These are phyloP conservation scores for Eidolon dupreanum DNA, from an alignment of 2,797 vertebrate genomes.

Conservation along the genomic window DNA sequence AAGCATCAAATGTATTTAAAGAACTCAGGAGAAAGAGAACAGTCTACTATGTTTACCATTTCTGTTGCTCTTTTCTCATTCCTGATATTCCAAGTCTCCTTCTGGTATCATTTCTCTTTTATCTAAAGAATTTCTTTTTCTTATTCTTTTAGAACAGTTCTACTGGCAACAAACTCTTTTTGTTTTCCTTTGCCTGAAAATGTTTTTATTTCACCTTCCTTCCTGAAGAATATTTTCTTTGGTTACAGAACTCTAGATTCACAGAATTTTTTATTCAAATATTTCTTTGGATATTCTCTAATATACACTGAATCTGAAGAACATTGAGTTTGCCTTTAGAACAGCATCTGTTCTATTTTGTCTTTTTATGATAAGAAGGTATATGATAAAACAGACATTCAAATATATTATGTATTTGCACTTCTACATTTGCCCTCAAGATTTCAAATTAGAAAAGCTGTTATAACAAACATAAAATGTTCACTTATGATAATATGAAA, in stretches of 20 bases:
- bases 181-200: not conserved
- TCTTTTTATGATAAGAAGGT: not conserved
- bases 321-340: not conserved
- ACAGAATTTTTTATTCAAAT: not conserved
- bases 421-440: not conserved
- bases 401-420: not conserved
- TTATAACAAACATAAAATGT: not conserved
- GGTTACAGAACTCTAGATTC: not conserved
- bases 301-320: not conserved
- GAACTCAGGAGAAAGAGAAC: not conserved
- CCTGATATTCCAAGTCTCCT: not conserved
- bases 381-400: conserved; percentile 23
- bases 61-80: not conserved
- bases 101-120: not conserved
- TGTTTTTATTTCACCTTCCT: conserved; percentile 21
- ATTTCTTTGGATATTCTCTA: not conserved
- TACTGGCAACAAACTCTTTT: not conserved
- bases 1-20: not conserved
- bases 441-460: not conserved
- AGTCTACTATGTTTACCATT: not conserved
- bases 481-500: not conserved
- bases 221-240: conserved; percentile 12
- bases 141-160: not conserved
- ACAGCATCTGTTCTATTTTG: not conserved
- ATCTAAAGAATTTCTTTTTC: not conserved